Percentiles rank a stretch among this genome's conserved stretches.
Conservation (phyloP, 2,888 invertebrate genomes). For the Apamea epomidion region DNA sequence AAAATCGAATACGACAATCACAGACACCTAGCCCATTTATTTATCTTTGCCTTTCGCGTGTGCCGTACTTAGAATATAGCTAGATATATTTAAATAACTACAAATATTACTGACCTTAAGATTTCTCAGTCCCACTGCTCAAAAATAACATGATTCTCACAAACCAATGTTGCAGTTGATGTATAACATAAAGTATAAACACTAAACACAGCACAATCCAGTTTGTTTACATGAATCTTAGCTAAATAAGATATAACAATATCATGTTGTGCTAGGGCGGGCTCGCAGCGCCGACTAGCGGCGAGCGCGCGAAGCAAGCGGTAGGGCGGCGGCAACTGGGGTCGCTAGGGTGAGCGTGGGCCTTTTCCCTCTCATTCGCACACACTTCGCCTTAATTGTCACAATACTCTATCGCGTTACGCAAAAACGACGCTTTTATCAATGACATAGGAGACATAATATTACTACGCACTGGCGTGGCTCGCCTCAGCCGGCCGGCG, state of each 20-base stretch:
- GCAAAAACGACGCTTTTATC: constrained; percentile 89
- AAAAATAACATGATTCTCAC: constrained; percentile 47
- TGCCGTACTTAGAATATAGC: constrained; percentile 24
- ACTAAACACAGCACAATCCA: constrained; percentile 76
- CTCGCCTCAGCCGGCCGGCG: constrained; percentile 51
- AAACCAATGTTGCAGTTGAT: constrained; percentile 30
- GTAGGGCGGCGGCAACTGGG: constrained; percentile 80
- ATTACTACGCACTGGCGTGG: constrained; percentile 72
- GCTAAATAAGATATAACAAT: constrained; percentile 79
- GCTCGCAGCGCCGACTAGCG: constrained; percentile 88
- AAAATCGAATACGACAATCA: constrained; percentile 3
- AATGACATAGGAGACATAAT: constrained; percentile 87
- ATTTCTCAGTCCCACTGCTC: constrained; percentile 33
- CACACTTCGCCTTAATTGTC: constrained; percentile 80
- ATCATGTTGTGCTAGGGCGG: constrained; percentile 86
- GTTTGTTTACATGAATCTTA: constrained; percentile 87
- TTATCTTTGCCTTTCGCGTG: constrained; percentile 34
- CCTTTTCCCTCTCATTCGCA: constrained; percentile 80
- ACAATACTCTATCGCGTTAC: constrained; percentile 78
- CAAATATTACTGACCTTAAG: constrained; percentile 60
- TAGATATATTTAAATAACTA: constrained; percentile 53
- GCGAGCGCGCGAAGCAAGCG: constrained; percentile 76
- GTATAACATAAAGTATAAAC: constrained; percentile 60
- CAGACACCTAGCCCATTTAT: constrained; percentile 15
- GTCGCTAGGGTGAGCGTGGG: constrained; percentile 72